Percentiles rank a stretch among this genome's conserved stretches.
phyloP scores from a whole-genome alignment of 2,797 vertebrate genomes.

The Poeciliopsis paucimaculata region DNA sequence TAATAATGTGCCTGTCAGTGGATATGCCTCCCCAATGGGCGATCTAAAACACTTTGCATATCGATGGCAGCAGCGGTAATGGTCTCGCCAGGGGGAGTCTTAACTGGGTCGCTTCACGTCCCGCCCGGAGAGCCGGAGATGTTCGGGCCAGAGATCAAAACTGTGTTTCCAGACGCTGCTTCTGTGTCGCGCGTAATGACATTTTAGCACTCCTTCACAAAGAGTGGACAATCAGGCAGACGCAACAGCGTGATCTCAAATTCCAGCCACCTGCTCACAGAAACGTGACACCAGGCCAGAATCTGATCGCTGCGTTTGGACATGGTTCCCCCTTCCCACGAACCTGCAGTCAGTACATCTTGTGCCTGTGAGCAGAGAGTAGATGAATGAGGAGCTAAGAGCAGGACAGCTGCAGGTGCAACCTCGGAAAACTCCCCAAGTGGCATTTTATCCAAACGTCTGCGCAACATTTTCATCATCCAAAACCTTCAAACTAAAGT shows the following conservation, averaged over 20 bases:
- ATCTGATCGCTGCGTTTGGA: constrained; percentile 59
- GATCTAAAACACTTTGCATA: constrained; percentile 76
- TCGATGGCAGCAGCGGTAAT: constrained; percentile 68
- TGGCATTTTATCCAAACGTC: neutral
- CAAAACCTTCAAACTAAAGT: neutral
- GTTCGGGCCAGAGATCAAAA: constrained; percentile 29
- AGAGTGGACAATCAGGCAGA: constrained; percentile 55
- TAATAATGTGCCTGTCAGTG: constrained; percentile 80
- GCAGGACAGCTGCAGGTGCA: neutral
- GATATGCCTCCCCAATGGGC: constrained; percentile 78
- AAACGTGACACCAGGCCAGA: constrained; percentile 74
- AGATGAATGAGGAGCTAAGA: constrained; percentile 7
- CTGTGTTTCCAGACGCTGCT: constrained; percentile 42
- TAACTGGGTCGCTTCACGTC: constrained; percentile 37
- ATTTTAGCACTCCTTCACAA: constrained; percentile 69
- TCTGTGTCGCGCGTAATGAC: constrained; percentile 52
- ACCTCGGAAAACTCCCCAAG: neutral
- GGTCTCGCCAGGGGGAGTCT: constrained; percentile 43
- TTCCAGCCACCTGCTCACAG: constrained; percentile 73
- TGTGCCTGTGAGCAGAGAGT: constrained; percentile 19
- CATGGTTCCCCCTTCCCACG: constrained; percentile 31
- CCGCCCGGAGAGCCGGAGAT: constrained; percentile 22
- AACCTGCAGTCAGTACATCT: constrained; percentile 17
- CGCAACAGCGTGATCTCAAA: constrained; percentile 67
- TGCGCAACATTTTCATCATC: neutral